Base-by-base conservation (phyloP, 1,140 invertebrate genomes). In the Lethrus apterus region DNA sequence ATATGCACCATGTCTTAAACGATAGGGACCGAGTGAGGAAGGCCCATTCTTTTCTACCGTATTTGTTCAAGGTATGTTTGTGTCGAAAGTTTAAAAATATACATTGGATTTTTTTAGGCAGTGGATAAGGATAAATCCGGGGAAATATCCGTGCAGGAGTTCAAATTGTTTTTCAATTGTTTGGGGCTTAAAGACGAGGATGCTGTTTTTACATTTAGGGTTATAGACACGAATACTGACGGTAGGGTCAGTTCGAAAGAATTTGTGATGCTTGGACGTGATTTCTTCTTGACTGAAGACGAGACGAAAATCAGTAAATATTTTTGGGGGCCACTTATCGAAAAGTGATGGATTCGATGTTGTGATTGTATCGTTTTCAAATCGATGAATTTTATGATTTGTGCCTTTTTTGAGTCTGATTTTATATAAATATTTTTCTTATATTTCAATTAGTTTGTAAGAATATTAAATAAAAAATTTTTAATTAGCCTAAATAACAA, bases 151-250 rank as follows among this genome's bases (percentile, higher is more conserved):
- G 75, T 87, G 46, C 75, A 82, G 60, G 86, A 90, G 71, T 89
- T 83, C 65, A 84, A 86, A 69, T 55, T 87, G 53, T 89, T 89
- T 70, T 90, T 85, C 70, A 60, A 81, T 50, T 88, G 86, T 60
- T 70, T 89, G 31, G 85, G 83, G 32, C 71, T 87, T 2, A 70
- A 73, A 43, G 76, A 81, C 56, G 79, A 85, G 57, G 81, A 82
- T 55, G 85, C 85, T 13, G 75, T 80, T 36, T 72, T 84, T 21
- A 78, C 83, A 20, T 89, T 88, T 59, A 77, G 77, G 53, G 74
- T 78, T 52, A 87, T 89, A 51, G 86, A 89, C 62, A 76, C 71
- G 32, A 86, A 89, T 63, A 73, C 75, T 57, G 84, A 88, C 66
- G 84, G 84, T 23, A 80, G 79, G 66, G 68, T 89, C 21, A 83